Conservation (phyloP, 2,797 vertebrate species). For the Girardinus metallicus region DNA sequence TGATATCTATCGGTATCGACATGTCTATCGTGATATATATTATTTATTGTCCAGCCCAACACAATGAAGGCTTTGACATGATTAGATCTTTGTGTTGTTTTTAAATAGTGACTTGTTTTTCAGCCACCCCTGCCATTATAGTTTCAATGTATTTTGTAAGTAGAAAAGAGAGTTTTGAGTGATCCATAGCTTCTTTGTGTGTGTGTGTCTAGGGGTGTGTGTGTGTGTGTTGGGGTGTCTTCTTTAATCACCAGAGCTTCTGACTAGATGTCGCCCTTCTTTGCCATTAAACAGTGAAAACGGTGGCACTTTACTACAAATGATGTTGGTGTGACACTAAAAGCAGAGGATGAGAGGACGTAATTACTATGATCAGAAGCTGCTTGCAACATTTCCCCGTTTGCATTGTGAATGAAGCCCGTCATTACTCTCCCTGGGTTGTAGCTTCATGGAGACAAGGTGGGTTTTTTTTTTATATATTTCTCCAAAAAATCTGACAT, state of each 20-base stretch:
- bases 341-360: slow-evolving; percentile 20
- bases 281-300: slow-evolving; percentile 24
- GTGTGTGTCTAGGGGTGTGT: no score
- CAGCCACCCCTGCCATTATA: no score
- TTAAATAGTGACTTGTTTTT: no score
- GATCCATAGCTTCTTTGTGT: no score
- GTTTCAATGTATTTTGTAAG: not conserved
- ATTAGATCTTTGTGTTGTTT: no score
- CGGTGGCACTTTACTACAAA: slow-evolving; percentile 13
- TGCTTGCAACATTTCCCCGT: not conserved
- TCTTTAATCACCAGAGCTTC: slow-evolving; percentile 26
- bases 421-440: not conserved
- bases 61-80: no score
- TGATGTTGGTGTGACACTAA: slow-evolving; percentile 29
- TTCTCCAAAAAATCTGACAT: not conserved
- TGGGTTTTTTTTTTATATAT: not conserved
- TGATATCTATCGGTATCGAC: no score
- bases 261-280: slow-evolving; percentile 3
- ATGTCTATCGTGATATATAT: no score
- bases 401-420: not conserved
- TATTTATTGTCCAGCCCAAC: no score
- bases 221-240: not conserved
- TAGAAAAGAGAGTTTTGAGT: not conserved
- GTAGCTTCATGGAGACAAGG: not conserved
- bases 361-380: slow-evolving; percentile 33